A percentile compares a stretch with the other conserved stretches of the same genome.
phyloP scores from a whole-genome alignment of 2,888 invertebrate genomes.

The Spilosoma lubricipeda region DNA sequence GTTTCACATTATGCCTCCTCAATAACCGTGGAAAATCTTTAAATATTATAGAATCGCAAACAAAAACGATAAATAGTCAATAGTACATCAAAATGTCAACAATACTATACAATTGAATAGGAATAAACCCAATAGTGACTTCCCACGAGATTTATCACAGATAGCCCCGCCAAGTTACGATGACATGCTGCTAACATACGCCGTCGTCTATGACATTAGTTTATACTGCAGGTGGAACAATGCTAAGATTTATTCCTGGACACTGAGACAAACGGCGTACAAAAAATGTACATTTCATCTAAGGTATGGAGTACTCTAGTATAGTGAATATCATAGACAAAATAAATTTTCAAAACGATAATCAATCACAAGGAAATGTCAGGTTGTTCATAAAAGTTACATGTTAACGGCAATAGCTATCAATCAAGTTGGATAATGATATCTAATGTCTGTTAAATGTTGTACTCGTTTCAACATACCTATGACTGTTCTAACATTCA shows the following conservation, averaged over 20 bases:
- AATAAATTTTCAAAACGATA: conserved; percentile 7
- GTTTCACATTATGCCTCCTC: background rate
- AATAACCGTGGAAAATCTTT: background rate
- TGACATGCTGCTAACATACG: conserved; percentile 50
- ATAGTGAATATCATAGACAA: background rate
- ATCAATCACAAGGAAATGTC: conserved; percentile 13
- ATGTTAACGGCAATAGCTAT: conserved; percentile 8
- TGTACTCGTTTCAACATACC: conserved; percentile 10
- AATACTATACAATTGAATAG: conserved; percentile 45
- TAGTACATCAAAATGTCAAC: conserved; percentile 7
- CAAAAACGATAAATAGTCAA: background rate
- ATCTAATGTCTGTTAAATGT: conserved; percentile 9
- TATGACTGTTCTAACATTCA: background rate
- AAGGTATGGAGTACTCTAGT: background rate
- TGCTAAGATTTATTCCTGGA: conserved; percentile 49
- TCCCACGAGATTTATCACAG: conserved; percentile 45
- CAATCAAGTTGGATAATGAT: conserved; percentile 13
- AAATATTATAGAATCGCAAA: background rate
- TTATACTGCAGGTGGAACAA: conserved; percentile 52
- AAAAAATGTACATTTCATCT: conserved; percentile 25
- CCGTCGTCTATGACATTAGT: conserved; percentile 47
- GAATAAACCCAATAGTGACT: conserved; percentile 33
- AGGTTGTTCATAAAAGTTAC: conserved; percentile 12
- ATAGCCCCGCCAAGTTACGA: conserved; percentile 46
- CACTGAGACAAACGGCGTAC: conserved; percentile 32